Evolutionary conservation across 2,797 vertebrate genomes (phyloP).

Genomic region (Ataeniobius toweri): DNA sequence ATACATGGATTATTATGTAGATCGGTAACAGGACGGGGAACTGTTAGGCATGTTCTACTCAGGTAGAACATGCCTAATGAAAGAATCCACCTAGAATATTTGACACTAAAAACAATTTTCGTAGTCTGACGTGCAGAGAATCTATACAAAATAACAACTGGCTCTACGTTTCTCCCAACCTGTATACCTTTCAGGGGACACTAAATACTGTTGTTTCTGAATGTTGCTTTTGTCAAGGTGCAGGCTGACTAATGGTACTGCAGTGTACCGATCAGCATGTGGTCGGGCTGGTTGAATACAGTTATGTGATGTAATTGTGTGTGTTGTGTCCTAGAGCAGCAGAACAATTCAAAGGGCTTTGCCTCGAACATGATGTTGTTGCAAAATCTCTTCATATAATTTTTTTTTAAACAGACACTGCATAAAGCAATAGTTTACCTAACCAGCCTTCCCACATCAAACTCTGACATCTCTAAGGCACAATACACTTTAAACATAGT

Average conservation of each 20-base stretch:
- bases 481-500: constrained; percentile 59
- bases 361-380: constrained; percentile 19
- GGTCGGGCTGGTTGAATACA: not conserved
- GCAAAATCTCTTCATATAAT: constrained; percentile 11
- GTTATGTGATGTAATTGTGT: constrained; percentile 19
- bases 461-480: constrained; percentile 57
- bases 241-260: constrained; percentile 6
- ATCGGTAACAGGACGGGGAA: constrained; percentile 11
- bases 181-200: constrained; percentile 8
- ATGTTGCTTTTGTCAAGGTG: constrained; percentile 18
- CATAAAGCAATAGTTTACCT: constrained; percentile 56
- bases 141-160: not conserved
- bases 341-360: constrained; percentile 42
- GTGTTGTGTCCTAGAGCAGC: constrained; percentile 34
- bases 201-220: constrained; percentile 10
- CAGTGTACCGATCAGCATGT: constrained; percentile 16
- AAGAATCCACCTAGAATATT: constrained; percentile 22
- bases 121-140: not conserved
- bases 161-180: constrained; percentile 1
- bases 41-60: constrained; percentile 27
- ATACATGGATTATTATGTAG: constrained; percentile 22
- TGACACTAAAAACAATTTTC: constrained; percentile 9
- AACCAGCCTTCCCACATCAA: constrained; percentile 15
- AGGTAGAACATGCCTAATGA: constrained; percentile 7
- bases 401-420: constrained; percentile 17